phyloP scores from a whole-genome alignment of 2,888 invertebrate genomes.

The Parnassius orleans region DNA sequence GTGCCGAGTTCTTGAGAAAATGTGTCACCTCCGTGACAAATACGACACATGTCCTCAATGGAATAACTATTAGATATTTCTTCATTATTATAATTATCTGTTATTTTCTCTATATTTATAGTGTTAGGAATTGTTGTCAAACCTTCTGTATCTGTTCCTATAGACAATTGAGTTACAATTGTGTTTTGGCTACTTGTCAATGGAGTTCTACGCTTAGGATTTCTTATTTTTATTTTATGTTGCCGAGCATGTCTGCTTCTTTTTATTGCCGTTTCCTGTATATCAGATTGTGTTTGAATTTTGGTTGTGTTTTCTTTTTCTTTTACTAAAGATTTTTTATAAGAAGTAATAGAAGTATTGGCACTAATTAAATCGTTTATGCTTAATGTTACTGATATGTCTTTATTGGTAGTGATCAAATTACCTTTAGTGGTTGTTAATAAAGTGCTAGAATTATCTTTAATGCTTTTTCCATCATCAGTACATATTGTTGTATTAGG shows the following conservation, averaged over 20 bases:
- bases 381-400: conserved; percentile 53
- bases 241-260: conserved; percentile 20
- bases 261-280: conserved; percentile 9
- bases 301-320: conserved; percentile 8
- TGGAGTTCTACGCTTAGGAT: conserved; percentile 4
- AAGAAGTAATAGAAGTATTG: not conserved
- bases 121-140: conserved; percentile 32
- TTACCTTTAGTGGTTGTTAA: not conserved
- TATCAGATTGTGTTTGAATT: conserved; percentile 5
- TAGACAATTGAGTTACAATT: conserved; percentile 32
- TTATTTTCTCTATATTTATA: conserved; percentile 28
- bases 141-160: conserved; percentile 42
- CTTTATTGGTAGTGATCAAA: conserved; percentile 45
- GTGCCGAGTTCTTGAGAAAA: conserved; percentile 55
- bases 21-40: conserved; percentile 68
- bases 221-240: conserved; percentile 24
- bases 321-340: conserved; percentile 17
- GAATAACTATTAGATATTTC: conserved; percentile 55
- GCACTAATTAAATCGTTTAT: conserved; percentile 47
- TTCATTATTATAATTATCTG: conserved; percentile 31
- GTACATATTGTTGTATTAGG: conserved; percentile 3
- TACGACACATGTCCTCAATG: conserved; percentile 69
- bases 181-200: conserved; percentile 20
- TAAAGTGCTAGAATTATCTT: conserved; percentile 29
- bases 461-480: conserved; percentile 9